Conservation (phyloP, 2,797 vertebrate genomes). For the Carapus acus region DNA sequence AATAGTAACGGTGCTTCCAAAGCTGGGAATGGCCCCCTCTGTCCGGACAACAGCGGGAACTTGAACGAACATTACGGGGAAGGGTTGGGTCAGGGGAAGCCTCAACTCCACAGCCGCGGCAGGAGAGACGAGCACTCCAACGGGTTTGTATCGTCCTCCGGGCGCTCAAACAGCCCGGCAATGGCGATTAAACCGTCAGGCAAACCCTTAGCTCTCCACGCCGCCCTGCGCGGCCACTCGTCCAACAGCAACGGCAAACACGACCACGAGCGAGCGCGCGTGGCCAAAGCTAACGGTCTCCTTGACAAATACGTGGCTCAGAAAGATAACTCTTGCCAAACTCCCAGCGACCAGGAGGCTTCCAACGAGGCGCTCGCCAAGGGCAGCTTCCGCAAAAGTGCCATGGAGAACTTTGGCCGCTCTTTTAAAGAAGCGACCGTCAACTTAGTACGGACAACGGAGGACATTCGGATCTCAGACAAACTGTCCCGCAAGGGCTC, state of each 20-base stretch:
- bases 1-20: slow-evolving; percentile 79
- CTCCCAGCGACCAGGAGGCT: slow-evolving; percentile 67
- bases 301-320: slow-evolving; percentile 73
- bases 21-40: slow-evolving; percentile 77
- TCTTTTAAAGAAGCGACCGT: slow-evolving; percentile 92
- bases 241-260: slow-evolving; percentile 80
- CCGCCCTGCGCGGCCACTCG: slow-evolving; percentile 81
- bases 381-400: slow-evolving; percentile 78
- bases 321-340: slow-evolving; percentile 82
- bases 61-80: slow-evolving; percentile 56
- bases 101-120: slow-evolving; percentile 69
- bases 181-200: slow-evolving; percentile 68
- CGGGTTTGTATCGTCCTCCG: slow-evolving; percentile 62
- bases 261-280: slow-evolving; percentile 66
- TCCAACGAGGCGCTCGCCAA: slow-evolving; percentile 71
- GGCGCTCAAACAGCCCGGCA: slow-evolving; percentile 29
- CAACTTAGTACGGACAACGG: slow-evolving; percentile 83
- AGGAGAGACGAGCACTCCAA: slow-evolving; percentile 79
- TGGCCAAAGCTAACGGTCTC: slow-evolving; percentile 78
- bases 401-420: slow-evolving; percentile 84
- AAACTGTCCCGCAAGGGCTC: slow-evolving; percentile 76
- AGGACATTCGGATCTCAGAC: slow-evolving; percentile 81
- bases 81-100: slow-evolving; percentile 75
- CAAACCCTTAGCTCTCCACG: slow-evolving; percentile 82
- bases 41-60: slow-evolving; percentile 75